These are phyloP conservation scores for Pangasianodon gigas DNA, from an alignment of 2,113 vertebrate genomes.

Conservation along the genomic window DNA sequence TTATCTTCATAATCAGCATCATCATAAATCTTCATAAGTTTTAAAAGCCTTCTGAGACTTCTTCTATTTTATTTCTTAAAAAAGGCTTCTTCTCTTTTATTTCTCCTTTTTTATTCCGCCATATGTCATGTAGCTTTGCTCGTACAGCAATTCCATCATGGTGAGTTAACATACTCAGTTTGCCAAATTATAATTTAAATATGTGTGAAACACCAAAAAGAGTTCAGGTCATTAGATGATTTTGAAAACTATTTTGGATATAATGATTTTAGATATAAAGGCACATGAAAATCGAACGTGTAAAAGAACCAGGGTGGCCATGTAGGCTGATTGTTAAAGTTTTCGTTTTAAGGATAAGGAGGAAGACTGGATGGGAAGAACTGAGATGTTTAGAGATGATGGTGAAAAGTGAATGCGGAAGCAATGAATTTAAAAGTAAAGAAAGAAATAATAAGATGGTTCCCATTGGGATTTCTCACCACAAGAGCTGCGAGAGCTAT, in stretches of 20 bases:
- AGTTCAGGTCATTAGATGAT: background rate
- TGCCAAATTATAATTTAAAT: background rate
- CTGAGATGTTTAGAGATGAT: conserved; percentile 61
- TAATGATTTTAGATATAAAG: background rate
- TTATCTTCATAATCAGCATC: background rate
- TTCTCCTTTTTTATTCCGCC: background rate
- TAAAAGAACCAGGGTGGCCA: background rate
- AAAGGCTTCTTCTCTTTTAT: background rate
- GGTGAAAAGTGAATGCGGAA: conserved; percentile 35
- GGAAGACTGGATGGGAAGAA: conserved; percentile 2
- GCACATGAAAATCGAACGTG: background rate
- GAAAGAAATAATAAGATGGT: background rate
- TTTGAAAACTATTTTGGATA: background rate
- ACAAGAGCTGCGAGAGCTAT: background rate
- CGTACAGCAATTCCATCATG: background rate
- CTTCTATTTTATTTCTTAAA: background rate
- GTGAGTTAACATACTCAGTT: background rate
- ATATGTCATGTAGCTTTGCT: background rate
- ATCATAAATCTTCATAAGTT: background rate
- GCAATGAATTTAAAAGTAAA: conserved; percentile 38
- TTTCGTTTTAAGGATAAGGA: background rate
- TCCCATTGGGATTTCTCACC: background rate
- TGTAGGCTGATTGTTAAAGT: background rate
- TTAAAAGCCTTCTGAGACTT: background rate
- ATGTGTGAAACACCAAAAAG: background rate